Evolutionary conservation across 2,797 vertebrate genomes (phyloP).

Genomic region (Lagocephalus sceleratus): DNA sequence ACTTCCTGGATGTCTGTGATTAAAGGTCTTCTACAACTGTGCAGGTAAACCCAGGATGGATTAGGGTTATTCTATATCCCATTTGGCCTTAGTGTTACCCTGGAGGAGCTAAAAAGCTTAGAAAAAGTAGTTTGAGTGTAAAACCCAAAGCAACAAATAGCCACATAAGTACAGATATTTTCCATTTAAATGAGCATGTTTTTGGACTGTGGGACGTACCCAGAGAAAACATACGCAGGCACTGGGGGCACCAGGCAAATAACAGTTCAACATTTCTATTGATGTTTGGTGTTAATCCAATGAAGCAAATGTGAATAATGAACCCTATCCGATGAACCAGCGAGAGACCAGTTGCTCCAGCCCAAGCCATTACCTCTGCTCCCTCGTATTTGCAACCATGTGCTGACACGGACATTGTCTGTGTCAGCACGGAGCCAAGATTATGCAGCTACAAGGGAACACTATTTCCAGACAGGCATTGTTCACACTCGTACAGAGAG

Average conservation of each 20-base stretch:
- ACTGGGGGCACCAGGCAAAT: background rate
- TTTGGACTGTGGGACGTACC: too few relatives aligned
- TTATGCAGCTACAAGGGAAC: constrained; percentile 25
- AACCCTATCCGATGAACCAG: constrained; percentile 30
- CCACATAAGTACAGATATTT: too few relatives aligned
- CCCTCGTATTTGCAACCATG: constrained; percentile 31
- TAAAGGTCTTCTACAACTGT: too few relatives aligned
- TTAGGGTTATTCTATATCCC: too few relatives aligned
- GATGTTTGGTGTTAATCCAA: constrained; percentile 26
- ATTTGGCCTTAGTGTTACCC: too few relatives aligned
- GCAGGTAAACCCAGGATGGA: too few relatives aligned
- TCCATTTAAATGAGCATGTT: too few relatives aligned
- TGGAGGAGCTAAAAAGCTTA: too few relatives aligned
- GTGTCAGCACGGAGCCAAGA: constrained; percentile 41
- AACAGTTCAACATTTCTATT: constrained; percentile 6
- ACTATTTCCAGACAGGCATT: constrained; percentile 51
- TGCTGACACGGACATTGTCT: constrained; percentile 30
- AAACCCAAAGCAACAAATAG: background rate
- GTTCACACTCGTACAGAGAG: constrained; percentile 44
- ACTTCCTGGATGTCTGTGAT: too few relatives aligned
- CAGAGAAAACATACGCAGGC: background rate
- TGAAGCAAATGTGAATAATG: constrained; percentile 28
- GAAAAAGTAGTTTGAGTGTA: constrained; percentile 1
- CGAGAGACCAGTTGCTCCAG: constrained; percentile 41
- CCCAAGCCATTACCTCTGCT: constrained; percentile 20